Percentiles rank a stretch among this genome's conserved stretches.
Conservation (phyloP, 2,888 invertebrate genomes). For the Norana najaformis region DNA sequence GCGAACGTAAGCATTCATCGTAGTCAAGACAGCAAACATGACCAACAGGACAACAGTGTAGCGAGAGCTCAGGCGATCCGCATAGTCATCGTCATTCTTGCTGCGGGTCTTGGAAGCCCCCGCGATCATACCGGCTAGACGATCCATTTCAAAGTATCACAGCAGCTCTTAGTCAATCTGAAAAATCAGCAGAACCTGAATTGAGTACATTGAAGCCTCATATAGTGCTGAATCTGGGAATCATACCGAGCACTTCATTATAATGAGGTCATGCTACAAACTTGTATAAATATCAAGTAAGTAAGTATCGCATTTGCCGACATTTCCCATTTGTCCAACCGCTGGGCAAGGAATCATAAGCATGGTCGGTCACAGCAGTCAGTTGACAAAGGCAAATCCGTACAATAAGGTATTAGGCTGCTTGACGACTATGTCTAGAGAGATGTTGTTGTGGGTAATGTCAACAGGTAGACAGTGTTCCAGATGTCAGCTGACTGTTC, state of each 20-base stretch:
- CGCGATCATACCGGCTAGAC: constrained; percentile 27
- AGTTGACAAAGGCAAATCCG: too few relatives aligned
- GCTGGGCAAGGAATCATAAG: too few relatives aligned
- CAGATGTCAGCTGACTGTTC: too few relatives aligned
- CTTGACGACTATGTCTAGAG: too few relatives aligned
- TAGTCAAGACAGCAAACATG: constrained; percentile 40
- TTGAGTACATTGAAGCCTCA: background rate
- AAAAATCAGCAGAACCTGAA: background rate
- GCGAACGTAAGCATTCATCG: constrained; percentile 42
- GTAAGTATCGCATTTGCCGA: too few relatives aligned
- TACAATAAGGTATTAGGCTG: too few relatives aligned
- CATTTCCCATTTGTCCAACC: too few relatives aligned
- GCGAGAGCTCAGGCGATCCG: constrained; percentile 42
- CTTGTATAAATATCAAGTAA: background rate
- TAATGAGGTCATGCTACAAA: background rate
- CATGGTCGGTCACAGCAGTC: too few relatives aligned
- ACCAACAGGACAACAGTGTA: constrained; percentile 43
- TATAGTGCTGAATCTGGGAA: background rate
- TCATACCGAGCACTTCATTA: background rate
- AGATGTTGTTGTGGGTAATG: too few relatives aligned
- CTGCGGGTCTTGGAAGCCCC: constrained; percentile 29
- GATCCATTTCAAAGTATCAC: constrained; percentile 25
- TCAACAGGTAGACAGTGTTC: too few relatives aligned
- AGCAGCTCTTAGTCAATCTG: background rate
- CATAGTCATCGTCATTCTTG: constrained; percentile 40